Base-by-base conservation (phyloP, 2,888 invertebrate species). In the Thera britannica region DNA sequence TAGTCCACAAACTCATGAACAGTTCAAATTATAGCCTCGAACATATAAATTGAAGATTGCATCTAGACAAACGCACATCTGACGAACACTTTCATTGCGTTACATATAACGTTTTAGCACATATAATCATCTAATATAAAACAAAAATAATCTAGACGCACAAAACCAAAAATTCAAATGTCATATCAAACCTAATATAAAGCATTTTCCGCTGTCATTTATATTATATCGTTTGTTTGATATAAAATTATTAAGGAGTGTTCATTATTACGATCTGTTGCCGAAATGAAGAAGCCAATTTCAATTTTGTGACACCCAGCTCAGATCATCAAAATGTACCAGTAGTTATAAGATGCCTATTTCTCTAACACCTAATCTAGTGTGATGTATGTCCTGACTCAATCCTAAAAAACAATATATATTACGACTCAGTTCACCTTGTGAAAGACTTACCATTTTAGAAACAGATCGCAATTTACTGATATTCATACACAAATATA, bases 81-180 rank as follows among this genome's bases (percentile, higher is more conserved):
- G 87, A 90, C 88, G 87, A 88, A 89, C 88, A 90, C 85, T 88
- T 79, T 85, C 92, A 93, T 93, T 90, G 91, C 93, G 93, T 92
- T 92, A 92, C 88, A 86, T 92, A 92, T 92, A 93, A 93, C 93
- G 92, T 92, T 92, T 93, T 93, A 91, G 93, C 93, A 91, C 88
- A 92, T 83, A 77, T 85, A 81, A 83, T 85, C 82, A 87, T 90
- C 92, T 92, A 93, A 86, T 68, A 88, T 82, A 72, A 85, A 88
- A 89, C 84, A 92, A 72, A 84, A 80, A 46, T 46, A 51, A 52
- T 85, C 86, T 85, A 85, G 85, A 88, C 86, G 81, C 85, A 88
- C 82, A 85, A 86, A 87, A 86, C 81, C 84, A 83, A 88, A 81
- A 82, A 76, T 77, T 78, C 84, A 76, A 82, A 89, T 81, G 82